Evolutionary conservation across 2,888 invertebrate genomes (phyloP).

Genomic region (Malthinus flaveolus): DNA sequence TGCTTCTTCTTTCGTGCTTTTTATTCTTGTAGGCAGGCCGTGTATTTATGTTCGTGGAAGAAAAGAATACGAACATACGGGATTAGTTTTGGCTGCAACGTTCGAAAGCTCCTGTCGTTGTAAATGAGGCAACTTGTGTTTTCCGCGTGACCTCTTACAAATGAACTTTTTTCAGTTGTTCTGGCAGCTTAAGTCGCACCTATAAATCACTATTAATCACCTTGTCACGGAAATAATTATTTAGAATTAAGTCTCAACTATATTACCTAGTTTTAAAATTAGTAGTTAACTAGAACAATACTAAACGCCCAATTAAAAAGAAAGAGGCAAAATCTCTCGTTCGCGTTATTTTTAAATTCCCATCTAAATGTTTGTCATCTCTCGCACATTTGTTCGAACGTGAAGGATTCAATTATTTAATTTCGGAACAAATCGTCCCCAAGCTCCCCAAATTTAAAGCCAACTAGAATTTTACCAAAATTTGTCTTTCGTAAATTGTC

Average conservation of each 20-base stretch:
- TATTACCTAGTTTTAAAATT: conserved; percentile 18
- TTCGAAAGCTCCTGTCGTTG: conserved; percentile 50
- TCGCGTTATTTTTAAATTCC: too few species aligned
- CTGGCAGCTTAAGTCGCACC: conserved; percentile 42
- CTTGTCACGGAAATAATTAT: conserved; percentile 30
- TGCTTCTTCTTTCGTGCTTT: conserved; percentile 38
- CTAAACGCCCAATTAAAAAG: too few species aligned
- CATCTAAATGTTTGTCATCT: too few species aligned
- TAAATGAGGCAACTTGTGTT: conserved; percentile 54
- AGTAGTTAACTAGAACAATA: neutral
- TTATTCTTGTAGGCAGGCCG: conserved; percentile 43
- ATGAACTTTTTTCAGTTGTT: conserved; percentile 51
- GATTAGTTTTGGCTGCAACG: conserved; percentile 50
- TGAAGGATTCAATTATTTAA: too few species aligned
- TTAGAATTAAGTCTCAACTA: conserved; percentile 25
- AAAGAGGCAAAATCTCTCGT: too few species aligned
- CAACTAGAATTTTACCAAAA: too few species aligned
- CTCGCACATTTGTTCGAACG: too few species aligned
- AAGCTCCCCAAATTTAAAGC: too few species aligned
- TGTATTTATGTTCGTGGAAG: conserved; percentile 51
- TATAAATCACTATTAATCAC: conserved; percentile 48
- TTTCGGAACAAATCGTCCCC: too few species aligned
- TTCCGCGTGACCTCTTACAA: conserved; percentile 53
- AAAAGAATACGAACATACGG: conserved; percentile 52
- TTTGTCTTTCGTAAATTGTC: too few species aligned